Percentiles rank a stretch among this genome's conserved stretches.
These are phyloP conservation scores for Notolepis coatsorum DNA, from an alignment of 2,797 vertebrate species.

Conservation along the genomic window DNA sequence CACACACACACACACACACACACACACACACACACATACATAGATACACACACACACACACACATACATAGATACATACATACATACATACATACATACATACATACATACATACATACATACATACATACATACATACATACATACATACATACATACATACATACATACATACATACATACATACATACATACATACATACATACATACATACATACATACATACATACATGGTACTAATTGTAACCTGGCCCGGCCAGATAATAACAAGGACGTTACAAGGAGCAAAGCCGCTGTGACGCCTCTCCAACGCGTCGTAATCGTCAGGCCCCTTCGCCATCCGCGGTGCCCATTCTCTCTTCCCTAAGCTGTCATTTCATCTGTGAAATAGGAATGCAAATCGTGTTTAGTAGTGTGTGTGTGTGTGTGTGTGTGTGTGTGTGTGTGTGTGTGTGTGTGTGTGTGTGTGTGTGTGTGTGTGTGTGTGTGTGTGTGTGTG, in stretches of 20 bases:
- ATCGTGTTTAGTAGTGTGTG: slow-evolving; percentile 69
- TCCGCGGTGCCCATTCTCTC: slow-evolving; percentile 56
- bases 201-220: slow-evolving; percentile 11
- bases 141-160: too few relatives aligned
- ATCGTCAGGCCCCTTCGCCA: slow-evolving; percentile 57
- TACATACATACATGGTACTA: slow-evolving; percentile 32
- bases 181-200: slow-evolving; percentile 5
- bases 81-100: slow-evolving; percentile 8
- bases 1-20: too few relatives aligned
- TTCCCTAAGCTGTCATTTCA: slow-evolving; percentile 66
- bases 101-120: slow-evolving; percentile 8
- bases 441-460: too few relatives aligned
- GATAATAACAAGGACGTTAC: slow-evolving; percentile 58
- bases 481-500: too few relatives aligned
- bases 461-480: too few relatives aligned
- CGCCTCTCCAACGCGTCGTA: slow-evolving; percentile 50
- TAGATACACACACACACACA: not conserved
- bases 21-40: too few relatives aligned
- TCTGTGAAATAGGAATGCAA: slow-evolving; percentile 81
- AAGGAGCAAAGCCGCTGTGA: slow-evolving; percentile 62
- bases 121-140: too few relatives aligned
- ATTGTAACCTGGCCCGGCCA: slow-evolving; percentile 27
- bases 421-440: too few relatives aligned
- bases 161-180: too few relatives aligned
- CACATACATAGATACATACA: slow-evolving; percentile 14